phyloP scores from a whole-genome alignment of 2,888 invertebrate genomes.

The Megaustenia siamemsis region DNA sequence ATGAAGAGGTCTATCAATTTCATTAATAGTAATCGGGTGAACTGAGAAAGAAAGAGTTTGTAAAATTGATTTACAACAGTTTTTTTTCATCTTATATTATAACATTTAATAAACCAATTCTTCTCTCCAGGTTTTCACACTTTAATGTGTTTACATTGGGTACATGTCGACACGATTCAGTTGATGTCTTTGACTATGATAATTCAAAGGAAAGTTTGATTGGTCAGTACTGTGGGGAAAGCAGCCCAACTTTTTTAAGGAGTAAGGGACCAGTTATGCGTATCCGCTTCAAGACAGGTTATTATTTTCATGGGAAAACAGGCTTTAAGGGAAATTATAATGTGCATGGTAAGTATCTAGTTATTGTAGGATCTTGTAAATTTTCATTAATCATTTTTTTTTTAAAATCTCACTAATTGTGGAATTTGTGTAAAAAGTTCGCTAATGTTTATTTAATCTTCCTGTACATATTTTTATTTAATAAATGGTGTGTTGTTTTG shows the following conservation, averaged over 20 bases:
- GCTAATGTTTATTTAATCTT: too few relatives aligned
- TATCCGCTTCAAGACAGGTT: neutral
- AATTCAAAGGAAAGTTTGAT: neutral
- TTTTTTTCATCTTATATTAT: neutral
- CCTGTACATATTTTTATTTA: too few relatives aligned
- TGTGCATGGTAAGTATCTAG: constrained; percentile 12
- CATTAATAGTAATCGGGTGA: too few relatives aligned
- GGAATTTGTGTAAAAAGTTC: too few relatives aligned
- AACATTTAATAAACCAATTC: neutral
- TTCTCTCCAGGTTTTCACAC: neutral
- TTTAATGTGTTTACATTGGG: neutral
- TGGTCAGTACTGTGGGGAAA: constrained; percentile 10
- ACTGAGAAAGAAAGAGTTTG: too few relatives aligned
- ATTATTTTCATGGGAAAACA: neutral
- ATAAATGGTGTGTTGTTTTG: too few relatives aligned
- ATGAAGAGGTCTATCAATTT: too few relatives aligned
- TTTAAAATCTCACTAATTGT: too few relatives aligned
- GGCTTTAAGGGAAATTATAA: neutral
- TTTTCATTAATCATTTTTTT: too few relatives aligned
- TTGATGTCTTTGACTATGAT: neutral
- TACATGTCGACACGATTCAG: neutral
- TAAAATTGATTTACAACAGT: too few relatives aligned
- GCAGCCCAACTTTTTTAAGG: neutral
- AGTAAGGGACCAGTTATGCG: neutral
- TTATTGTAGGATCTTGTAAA: too few relatives aligned